Evolutionary conservation across 1,140 invertebrate genomes (phyloP).

Genomic region (Thereuonema tuberculata): DNA sequence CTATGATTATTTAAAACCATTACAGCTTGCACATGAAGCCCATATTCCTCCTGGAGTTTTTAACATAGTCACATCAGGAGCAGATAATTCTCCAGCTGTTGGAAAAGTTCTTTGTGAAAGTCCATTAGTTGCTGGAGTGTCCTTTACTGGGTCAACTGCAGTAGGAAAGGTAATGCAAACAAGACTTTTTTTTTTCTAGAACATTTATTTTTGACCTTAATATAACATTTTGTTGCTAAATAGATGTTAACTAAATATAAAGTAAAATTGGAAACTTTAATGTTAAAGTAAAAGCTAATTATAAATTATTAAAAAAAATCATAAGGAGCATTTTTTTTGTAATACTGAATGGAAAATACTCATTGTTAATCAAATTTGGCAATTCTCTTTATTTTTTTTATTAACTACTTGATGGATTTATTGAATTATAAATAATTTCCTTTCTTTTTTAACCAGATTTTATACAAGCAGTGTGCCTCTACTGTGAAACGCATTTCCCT

Average conservation of each 20-base stretch:
- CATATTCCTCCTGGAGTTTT: constrained; percentile 50
- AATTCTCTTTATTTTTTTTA: no score
- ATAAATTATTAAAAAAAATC: no score
- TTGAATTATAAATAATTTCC: no score
- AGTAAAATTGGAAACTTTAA: no score
- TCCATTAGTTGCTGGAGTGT: constrained; percentile 70
- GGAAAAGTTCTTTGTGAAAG: constrained; percentile 77
- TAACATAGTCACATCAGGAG: constrained; percentile 77
- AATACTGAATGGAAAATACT: no score
- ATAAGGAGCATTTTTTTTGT: no score
- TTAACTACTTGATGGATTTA: no score
- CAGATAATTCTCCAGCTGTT: constrained; percentile 56
- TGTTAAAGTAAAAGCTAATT: no score
- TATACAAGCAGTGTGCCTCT: constrained; percentile 68
- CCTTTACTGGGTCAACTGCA: constrained; percentile 78
- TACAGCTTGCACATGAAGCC: constrained; percentile 38
- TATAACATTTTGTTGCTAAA: neutral
- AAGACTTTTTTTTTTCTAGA: neutral
- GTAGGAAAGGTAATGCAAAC: constrained; percentile 48
- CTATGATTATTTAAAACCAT: no score
- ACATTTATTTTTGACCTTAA: no score
- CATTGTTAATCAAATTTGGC: no score
- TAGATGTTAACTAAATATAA: neutral
- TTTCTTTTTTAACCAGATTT: constrained; percentile 38
- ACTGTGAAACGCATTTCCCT: constrained; percentile 80